phyloP scores from a whole-genome alignment of 2,797 vertebrate genomes.

The Tarsius wallacei region DNA sequence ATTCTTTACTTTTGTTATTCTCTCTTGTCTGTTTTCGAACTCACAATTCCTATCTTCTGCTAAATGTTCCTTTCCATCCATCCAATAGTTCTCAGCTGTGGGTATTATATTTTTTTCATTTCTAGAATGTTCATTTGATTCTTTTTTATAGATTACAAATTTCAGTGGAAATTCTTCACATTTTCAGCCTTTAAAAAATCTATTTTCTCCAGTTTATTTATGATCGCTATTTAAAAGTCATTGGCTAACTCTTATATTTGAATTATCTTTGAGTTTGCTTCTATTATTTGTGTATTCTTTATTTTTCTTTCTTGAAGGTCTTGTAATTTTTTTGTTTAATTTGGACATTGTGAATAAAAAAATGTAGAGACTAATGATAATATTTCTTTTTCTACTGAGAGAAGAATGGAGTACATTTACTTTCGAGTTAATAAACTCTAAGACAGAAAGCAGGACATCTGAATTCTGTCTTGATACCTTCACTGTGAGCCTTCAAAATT shows the following conservation, averaged over 20 bases:
- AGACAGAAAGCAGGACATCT: background rate
- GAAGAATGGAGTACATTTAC: background rate
- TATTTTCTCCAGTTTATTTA: background rate
- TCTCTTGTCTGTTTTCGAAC: background rate
- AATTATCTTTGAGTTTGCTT: background rate
- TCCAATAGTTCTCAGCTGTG: background rate
- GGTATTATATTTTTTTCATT: background rate
- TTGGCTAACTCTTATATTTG: background rate
- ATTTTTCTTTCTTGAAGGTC: background rate
- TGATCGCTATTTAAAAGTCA: background rate
- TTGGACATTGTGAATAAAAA: conserved; percentile 25
- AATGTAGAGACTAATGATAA: background rate
- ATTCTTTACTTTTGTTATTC: background rate
- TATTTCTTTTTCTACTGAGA: background rate
- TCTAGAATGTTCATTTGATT: background rate
- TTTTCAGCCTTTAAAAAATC: background rate
- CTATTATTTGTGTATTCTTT: background rate
- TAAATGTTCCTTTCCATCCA: background rate
- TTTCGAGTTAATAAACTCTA: conserved; percentile 1
- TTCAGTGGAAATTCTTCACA: background rate
- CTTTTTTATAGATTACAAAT: background rate
- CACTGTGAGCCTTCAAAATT: background rate
- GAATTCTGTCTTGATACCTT: background rate
- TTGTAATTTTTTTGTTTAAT: background rate
- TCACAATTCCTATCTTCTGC: background rate